phyloP scores from a whole-genome alignment of 1,140 invertebrate species.

The Medauroidea extradentata region DNA sequence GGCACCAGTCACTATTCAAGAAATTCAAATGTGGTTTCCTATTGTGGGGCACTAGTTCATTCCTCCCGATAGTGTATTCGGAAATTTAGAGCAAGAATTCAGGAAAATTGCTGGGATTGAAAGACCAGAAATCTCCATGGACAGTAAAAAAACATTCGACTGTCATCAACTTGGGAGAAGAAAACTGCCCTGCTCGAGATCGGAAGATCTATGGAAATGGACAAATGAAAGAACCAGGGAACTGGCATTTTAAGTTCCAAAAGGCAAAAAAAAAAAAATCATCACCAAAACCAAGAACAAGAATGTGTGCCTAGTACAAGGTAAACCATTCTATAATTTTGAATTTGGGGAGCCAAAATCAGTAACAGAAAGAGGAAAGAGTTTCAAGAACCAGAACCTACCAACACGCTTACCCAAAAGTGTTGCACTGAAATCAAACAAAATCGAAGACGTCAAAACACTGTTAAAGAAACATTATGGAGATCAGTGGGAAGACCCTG shows the following conservation, averaged over 20 bases:
- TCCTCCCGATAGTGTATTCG: too few species aligned
- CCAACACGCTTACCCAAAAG: neutral
- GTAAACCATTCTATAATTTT: too few species aligned
- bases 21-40: neutral
- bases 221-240: too few species aligned
- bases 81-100: slow-evolving; percentile 1
- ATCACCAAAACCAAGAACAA: too few species aligned
- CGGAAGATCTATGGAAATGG: neutral
- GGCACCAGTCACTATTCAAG: neutral
- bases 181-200: neutral
- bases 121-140: too few species aligned
- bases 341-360: neutral
- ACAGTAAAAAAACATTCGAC: neutral
- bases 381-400: neutral
- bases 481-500: neutral
- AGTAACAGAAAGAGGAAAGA: neutral
- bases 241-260: too few species aligned
- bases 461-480: too few species aligned
- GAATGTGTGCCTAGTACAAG: too few species aligned
- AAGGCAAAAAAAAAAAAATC: neutral
- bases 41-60: neutral
- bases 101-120: neutral
- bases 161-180: too few species aligned
- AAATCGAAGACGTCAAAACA: neutral
- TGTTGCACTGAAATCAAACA: neutral